These are phyloP conservation scores for Sebastolobus alascanus DNA, from an alignment of 2,797 vertebrate genomes.

Conservation along the genomic window DNA sequence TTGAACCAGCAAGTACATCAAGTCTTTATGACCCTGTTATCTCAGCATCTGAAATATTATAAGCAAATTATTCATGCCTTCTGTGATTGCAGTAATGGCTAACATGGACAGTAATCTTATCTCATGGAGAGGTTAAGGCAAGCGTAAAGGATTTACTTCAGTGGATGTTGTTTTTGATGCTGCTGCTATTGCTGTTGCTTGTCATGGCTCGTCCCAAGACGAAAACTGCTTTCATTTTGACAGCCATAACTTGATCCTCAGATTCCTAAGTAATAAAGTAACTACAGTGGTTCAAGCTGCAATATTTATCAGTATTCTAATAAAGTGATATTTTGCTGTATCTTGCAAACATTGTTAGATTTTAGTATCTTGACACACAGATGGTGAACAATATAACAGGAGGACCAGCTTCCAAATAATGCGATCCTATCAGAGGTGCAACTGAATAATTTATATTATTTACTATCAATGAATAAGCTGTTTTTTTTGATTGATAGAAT, in stretches of 20 bases:
- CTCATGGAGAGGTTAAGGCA: background rate
- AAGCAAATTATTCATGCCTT: conserved; percentile 27
- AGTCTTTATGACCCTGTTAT: conserved; percentile 5
- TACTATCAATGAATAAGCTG: background rate
- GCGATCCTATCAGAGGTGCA: background rate
- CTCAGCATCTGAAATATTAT: conserved; percentile 17
- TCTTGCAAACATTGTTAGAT: background rate
- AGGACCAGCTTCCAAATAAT: background rate
- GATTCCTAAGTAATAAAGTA: background rate
- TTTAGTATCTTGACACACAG: background rate
- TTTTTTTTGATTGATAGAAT: background rate
- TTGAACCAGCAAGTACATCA: conserved; percentile 2
- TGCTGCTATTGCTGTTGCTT: background rate
- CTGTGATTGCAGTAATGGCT: conserved; percentile 7
- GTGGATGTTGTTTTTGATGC: conserved; percentile 14
- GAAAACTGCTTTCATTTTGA: conserved; percentile 2
- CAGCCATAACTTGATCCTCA: conserved; percentile 2
- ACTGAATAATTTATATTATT: background rate
- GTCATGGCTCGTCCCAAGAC: background rate
- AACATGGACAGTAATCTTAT: conserved; percentile 11
- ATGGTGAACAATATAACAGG: background rate
- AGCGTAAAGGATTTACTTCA: conserved; percentile 23
- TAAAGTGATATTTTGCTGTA: background rate
- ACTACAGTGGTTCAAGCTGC: background rate
- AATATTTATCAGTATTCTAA: background rate